Percentiles rank a stretch among this genome's conserved stretches.
Conservation (phyloP, 2,113 vertebrate genomes). For the Corythoichthys intestinalis region DNA sequence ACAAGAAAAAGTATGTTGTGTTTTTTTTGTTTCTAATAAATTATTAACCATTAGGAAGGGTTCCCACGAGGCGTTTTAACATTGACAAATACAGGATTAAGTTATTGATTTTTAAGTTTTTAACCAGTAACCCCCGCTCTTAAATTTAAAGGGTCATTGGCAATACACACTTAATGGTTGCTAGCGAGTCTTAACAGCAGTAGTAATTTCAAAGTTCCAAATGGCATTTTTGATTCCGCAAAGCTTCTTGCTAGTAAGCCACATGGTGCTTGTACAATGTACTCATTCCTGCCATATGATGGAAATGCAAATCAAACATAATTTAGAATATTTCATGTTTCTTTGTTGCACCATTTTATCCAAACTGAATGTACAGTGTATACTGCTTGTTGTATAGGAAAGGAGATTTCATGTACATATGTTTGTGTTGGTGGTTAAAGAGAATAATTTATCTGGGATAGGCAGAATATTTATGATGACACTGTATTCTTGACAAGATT, state of each 20-base stretch:
- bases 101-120: no score
- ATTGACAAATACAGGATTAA: not conserved
- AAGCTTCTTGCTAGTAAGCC: conserved; percentile 1
- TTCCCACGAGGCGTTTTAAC: not conserved
- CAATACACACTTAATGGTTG: no score
- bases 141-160: no score
- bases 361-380: not conserved
- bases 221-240: not conserved
- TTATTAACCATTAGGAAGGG: not conserved
- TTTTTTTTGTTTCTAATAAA: not conserved
- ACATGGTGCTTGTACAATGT: conserved; percentile 23
- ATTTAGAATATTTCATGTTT: not conserved
- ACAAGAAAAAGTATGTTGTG: no score
- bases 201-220: not conserved
- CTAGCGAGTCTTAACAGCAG: no score
- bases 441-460: not conserved
- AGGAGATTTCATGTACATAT: not conserved
- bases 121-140: no score
- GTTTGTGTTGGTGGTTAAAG: not conserved
- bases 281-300: not conserved
- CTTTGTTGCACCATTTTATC: not conserved
- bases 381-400: not conserved
- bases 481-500: not conserved
- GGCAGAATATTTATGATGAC: conserved; percentile 3
- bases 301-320: conserved; percentile 18